phyloP scores from a whole-genome alignment of 2,888 invertebrate genomes.

The Silvanus unidentatus region DNA sequence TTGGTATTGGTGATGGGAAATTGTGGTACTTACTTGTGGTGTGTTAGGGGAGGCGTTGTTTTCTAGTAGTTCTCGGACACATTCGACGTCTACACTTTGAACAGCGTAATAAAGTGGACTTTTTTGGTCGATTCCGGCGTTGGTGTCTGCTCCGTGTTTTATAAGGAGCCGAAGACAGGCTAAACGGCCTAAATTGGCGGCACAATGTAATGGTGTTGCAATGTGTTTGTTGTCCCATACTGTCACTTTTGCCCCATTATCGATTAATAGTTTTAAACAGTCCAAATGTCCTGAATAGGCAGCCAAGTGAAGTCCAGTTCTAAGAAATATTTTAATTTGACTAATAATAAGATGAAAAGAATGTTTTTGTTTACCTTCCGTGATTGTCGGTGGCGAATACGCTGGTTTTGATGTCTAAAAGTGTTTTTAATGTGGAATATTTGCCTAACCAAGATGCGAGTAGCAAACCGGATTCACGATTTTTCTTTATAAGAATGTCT shows the following conservation, averaged over 20 bases:
- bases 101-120: constrained; percentile 83
- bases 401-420: constrained; percentile 55
- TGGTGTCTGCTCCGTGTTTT: constrained; percentile 70
- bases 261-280: constrained; percentile 64
- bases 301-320: constrained; percentile 71
- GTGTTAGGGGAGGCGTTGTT: constrained; percentile 79
- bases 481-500: constrained; percentile 45
- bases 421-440: constrained; percentile 48
- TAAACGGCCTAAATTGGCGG: constrained; percentile 62
- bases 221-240: constrained; percentile 65
- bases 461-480: constrained; percentile 52
- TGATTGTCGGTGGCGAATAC: constrained; percentile 66
- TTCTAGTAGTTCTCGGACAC: constrained; percentile 65
- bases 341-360: constrained; percentile 1
- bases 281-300: constrained; percentile 68
- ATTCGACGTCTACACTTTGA: constrained; percentile 66
- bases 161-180: constrained; percentile 59
- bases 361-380: constrained; percentile 53
- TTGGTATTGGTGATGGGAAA: too few relatives aligned
- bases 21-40: constrained; percentile 60
- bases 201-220: constrained; percentile 72
- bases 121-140: constrained; percentile 60
- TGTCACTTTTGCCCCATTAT: constrained; percentile 59
- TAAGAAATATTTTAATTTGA: constrained; percentile 26
- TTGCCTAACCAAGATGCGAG: constrained; percentile 60